Evolutionary conservation across 2,797 vertebrate genomes (phyloP).

Genomic region (Hyperoplus lanceolatus): DNA sequence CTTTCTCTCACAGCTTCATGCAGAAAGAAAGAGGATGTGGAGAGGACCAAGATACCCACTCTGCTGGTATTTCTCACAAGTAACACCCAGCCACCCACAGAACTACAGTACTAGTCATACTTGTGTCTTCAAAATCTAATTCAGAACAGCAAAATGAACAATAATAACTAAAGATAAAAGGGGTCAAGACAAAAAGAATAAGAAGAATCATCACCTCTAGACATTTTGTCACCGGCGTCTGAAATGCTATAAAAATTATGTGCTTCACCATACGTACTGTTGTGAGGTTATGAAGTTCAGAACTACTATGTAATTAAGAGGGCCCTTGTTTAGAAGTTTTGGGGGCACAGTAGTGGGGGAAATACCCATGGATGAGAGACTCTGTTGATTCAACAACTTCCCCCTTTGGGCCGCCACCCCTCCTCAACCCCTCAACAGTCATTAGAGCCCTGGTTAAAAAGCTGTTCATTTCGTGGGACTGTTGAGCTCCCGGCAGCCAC

Average conservation of each 20-base stretch:
- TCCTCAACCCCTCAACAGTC: slow-evolving; percentile 56
- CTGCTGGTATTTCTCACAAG: slow-evolving; percentile 13
- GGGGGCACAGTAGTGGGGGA: slow-evolving; percentile 27
- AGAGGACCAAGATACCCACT: slow-evolving; percentile 15
- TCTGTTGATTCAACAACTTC: slow-evolving; percentile 60
- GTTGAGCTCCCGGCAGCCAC: slow-evolving; percentile 60
- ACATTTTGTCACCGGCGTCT: slow-evolving; percentile 15
- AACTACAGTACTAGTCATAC: background rate
- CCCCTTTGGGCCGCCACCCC: slow-evolving; percentile 20
- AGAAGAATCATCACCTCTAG: slow-evolving; percentile 7
- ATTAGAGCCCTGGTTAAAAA: slow-evolving; percentile 71
- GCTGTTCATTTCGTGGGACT: slow-evolving; percentile 61
- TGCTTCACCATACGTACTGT: slow-evolving; percentile 18
- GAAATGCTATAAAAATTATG: slow-evolving; percentile 13
- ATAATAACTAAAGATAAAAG: background rate
- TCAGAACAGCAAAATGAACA: background rate
- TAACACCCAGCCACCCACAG: slow-evolving; percentile 2
- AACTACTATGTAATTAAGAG: slow-evolving; percentile 59
- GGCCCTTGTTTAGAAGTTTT: slow-evolving; percentile 52
- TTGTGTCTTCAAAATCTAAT: background rate
- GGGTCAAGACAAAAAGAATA: background rate
- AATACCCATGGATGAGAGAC: slow-evolving; percentile 58
- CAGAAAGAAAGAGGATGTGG: slow-evolving; percentile 25
- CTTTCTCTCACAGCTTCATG: slow-evolving; percentile 30
- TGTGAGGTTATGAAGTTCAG: slow-evolving; percentile 46